Conservation (phyloP, 2,113 vertebrate genomes). For the Agelaius phoeniceus region DNA sequence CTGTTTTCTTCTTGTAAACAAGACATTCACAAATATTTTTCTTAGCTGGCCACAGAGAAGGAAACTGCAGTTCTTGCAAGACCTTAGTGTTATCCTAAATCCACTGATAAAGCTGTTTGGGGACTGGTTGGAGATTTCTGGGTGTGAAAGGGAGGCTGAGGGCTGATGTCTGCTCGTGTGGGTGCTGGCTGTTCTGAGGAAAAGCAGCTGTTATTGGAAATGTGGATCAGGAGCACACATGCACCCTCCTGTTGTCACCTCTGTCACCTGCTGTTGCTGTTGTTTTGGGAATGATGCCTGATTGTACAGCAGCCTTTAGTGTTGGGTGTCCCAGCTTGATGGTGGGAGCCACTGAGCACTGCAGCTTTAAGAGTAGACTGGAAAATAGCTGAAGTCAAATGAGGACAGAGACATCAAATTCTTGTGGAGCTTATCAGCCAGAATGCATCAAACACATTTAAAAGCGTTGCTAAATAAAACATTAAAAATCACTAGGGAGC, state of each 20-base stretch:
- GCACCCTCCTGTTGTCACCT: not conserved
- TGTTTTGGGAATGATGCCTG: not conserved
- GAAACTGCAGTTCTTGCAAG: not conserved
- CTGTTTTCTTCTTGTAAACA: not conserved
- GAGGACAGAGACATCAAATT: not conserved
- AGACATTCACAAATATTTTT: not conserved
- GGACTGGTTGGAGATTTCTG: not conserved
- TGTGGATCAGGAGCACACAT: not conserved
- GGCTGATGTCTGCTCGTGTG: accelerated
- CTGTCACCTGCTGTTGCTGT: not conserved
- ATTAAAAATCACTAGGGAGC: not conserved
- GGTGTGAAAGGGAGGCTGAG: not conserved
- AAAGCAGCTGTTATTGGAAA: not conserved
- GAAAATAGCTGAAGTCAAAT: not conserved
- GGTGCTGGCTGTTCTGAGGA: not conserved
- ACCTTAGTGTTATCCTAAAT: not conserved
- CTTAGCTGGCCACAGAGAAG: not conserved
- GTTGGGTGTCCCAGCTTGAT: accelerated
- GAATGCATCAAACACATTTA: not conserved
- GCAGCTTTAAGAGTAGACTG: not conserved
- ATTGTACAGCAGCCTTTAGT: not conserved
- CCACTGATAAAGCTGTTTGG: not conserved
- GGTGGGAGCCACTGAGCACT: accelerated
- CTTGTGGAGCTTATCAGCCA: not conserved
- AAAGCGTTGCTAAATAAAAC: not conserved